Conservation (phyloP, 2,888 invertebrate species). For the Andrena chrysosceles region DNA sequence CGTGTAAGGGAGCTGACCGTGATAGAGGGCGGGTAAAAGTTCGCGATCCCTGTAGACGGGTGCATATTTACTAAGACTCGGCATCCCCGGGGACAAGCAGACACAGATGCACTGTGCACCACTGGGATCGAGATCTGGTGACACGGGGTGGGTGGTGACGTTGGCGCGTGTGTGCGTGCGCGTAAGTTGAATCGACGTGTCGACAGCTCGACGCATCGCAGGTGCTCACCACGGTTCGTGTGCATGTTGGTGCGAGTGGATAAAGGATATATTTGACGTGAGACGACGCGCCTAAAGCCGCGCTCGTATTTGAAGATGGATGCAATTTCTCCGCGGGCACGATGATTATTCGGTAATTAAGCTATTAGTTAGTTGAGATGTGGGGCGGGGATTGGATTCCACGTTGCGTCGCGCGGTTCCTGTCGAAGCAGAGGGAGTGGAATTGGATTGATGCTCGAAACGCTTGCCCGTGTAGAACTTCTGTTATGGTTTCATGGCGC, state of each 20-base stretch:
- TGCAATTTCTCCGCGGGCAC: constrained; percentile 25
- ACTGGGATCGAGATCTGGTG: background rate
- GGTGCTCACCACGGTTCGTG: background rate
- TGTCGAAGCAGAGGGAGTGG: background rate
- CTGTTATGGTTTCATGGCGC: background rate
- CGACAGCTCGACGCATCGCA: background rate
- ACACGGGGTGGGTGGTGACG: background rate
- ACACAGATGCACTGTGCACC: constrained; percentile 23
- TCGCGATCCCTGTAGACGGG: constrained; percentile 73
- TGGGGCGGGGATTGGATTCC: background rate
- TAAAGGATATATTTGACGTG: constrained; percentile 11
- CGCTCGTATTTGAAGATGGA: constrained; percentile 16
- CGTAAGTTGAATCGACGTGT: constrained; percentile 13
- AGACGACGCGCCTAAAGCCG: background rate
- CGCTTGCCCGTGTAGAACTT: background rate
- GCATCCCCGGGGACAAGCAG: constrained; percentile 34
- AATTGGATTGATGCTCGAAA: background rate
- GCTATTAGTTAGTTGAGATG: constrained; percentile 26
- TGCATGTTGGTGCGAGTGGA: background rate
- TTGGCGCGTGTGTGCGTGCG: background rate
- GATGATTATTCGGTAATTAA: constrained; percentile 45
- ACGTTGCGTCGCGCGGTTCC: background rate
- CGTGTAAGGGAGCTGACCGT: constrained; percentile 61
- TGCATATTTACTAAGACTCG: constrained; percentile 67
- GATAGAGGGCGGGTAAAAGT: constrained; percentile 70